phyloP scores from a whole-genome alignment of 2,888 invertebrate species.

The Azorinus chamasolen region DNA sequence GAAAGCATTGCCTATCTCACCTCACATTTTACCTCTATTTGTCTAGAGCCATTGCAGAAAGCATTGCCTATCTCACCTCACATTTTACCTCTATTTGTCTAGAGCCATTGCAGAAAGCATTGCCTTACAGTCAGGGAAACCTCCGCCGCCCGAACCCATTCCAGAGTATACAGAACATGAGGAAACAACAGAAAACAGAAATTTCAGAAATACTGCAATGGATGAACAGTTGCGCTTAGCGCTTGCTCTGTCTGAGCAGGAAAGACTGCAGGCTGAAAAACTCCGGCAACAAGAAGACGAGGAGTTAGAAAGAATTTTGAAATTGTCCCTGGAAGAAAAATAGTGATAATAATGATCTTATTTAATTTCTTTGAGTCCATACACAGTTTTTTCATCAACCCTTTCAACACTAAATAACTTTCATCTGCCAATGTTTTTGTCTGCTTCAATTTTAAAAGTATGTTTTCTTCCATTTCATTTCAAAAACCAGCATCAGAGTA shows the following conservation, averaged over 20 bases:
- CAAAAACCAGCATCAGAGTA: too few relatives aligned
- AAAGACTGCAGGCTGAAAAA: conserved; percentile 75
- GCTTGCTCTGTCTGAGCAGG: conserved; percentile 83
- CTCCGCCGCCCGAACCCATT: conserved; percentile 84
- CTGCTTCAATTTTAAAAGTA: too few relatives aligned
- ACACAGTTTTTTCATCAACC: too few relatives aligned
- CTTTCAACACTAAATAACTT: too few relatives aligned
- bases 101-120: conserved; percentile 87
- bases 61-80: conserved; percentile 83
- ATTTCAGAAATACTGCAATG: conserved; percentile 41
- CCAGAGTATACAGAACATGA: conserved; percentile 60
- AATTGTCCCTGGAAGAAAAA: conserved; percentile 86
- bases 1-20: conserved; percentile 85
- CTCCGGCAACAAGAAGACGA: conserved; percentile 83
- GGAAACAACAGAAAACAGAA: conserved; percentile 43
- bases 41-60: conserved; percentile 86
- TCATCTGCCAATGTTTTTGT: too few relatives aligned
- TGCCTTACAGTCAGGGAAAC: conserved; percentile 61
- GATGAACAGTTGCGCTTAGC: conserved; percentile 84
- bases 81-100: conserved; percentile 30
- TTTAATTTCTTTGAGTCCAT: too few relatives aligned
- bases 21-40: conserved; percentile 10
- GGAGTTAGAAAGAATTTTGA: conserved; percentile 84
- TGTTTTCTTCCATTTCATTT: too few relatives aligned
- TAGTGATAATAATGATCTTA: conserved; percentile 33